phyloP scores from a whole-genome alignment of 1,140 invertebrate genomes.

The Neodiprion pinetum region DNA sequence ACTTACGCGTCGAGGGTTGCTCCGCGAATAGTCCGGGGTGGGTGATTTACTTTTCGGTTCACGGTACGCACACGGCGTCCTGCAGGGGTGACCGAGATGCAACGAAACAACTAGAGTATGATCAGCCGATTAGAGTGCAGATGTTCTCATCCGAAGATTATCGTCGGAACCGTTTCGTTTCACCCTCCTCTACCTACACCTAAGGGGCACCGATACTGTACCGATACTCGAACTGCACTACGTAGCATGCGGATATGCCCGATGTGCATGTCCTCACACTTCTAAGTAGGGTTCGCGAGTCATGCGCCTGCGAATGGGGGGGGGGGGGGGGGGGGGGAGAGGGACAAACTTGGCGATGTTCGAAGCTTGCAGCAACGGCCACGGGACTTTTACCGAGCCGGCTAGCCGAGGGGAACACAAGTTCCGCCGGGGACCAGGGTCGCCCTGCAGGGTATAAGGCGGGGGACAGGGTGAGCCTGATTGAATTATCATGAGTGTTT shows the following conservation, averaged over 20 bases:
- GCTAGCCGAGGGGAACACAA: background rate
- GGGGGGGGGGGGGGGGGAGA: background rate
- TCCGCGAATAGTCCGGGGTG: conserved; percentile 12
- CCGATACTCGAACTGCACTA: background rate
- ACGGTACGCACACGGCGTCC: background rate
- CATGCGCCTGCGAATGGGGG: conserved; percentile 4
- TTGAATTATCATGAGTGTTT: conserved; percentile 64
- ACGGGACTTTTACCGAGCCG: background rate
- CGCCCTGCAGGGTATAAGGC: background rate
- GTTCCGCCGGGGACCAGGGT: background rate
- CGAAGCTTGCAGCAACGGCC: background rate
- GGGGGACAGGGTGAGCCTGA: conserved; percentile 40
- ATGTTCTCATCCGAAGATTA: conserved; percentile 60
- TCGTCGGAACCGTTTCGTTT: conserved; percentile 40
- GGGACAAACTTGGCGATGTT: background rate
- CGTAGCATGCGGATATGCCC: background rate
- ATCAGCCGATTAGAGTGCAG: conserved; percentile 62
- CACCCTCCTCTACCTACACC: conserved; percentile 26
- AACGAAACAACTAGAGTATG: conserved; percentile 33
- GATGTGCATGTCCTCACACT: conserved; percentile 13
- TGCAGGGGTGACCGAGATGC: background rate
- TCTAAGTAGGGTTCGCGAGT: conserved; percentile 19
- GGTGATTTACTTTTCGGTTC: conserved; percentile 35
- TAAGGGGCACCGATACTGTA: background rate
- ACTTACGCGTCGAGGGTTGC: background rate